These are phyloP conservation scores for Antrozous pallidus DNA, from an alignment of 2,797 vertebrate species.

Conservation along the genomic window DNA sequence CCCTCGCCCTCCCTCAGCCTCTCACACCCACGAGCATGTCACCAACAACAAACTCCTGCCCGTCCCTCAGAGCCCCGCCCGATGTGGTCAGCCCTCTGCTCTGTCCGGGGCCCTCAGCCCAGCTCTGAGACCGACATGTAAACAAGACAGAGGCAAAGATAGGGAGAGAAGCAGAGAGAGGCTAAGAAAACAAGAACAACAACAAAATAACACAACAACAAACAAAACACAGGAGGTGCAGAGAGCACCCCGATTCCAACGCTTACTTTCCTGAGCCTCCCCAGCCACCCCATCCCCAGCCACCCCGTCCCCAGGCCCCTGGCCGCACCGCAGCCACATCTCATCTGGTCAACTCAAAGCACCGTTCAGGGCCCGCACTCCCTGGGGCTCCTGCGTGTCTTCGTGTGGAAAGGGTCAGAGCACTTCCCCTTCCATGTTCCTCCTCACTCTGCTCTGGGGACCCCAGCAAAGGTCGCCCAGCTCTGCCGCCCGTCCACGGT, in stretches of 20 bases:
- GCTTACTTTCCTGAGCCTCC: neutral
- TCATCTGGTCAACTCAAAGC: neutral
- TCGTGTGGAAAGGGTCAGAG: neutral
- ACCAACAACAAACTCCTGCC: rapidly evolving
- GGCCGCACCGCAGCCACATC: rapidly evolving
- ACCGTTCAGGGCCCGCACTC: neutral
- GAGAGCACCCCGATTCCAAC: neutral
- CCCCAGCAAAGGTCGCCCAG: neutral
- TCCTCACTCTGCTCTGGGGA: neutral
- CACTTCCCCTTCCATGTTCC: neutral
- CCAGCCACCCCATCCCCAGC: too few species aligned
- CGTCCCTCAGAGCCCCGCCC: neutral
- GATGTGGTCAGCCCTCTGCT: neutral
- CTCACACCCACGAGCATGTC: neutral
- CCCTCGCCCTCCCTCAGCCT: neutral
- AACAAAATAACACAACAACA: neutral
- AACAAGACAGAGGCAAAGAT: neutral
- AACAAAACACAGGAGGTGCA: neutral
- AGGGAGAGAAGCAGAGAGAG: neutral
- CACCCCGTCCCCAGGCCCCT: neutral
- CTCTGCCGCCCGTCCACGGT: neutral
- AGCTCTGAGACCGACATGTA: neutral
- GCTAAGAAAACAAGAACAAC: neutral
- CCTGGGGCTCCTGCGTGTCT: neutral
- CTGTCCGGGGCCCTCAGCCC: neutral